Evolutionary conservation across 2,888 invertebrate species (phyloP).

Genomic region (Ischnura elegans): DNA sequence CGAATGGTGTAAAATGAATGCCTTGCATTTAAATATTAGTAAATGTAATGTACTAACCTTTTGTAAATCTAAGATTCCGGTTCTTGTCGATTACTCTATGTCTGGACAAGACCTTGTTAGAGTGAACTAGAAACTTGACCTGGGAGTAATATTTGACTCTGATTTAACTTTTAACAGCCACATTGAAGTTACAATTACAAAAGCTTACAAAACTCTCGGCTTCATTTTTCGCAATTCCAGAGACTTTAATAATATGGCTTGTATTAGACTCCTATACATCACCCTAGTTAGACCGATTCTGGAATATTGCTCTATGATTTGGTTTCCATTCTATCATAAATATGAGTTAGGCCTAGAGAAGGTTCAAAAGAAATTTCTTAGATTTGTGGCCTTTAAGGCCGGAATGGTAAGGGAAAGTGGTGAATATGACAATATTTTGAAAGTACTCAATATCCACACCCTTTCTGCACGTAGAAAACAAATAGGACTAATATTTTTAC

Average conservation of each 20-base stretch:
- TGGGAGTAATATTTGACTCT: background rate
- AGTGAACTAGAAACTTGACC: slow-evolving; percentile 2
- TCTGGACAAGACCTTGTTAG: slow-evolving; percentile 36
- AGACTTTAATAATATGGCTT: background rate
- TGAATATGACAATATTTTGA: too few relatives aligned
- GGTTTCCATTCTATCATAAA: background rate
- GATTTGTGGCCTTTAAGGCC: too few relatives aligned
- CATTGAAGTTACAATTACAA: too few relatives aligned
- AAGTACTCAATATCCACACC: too few relatives aligned
- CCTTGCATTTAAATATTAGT: background rate
- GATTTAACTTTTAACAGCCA: background rate
- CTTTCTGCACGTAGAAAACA: too few relatives aligned
- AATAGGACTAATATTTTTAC: too few relatives aligned
- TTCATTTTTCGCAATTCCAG: background rate
- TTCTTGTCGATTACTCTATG: background rate
- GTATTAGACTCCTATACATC: background rate
- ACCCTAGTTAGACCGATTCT: slow-evolving; percentile 34
- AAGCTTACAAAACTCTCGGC: background rate
- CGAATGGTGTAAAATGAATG: slow-evolving; percentile 26
- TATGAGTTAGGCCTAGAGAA: slow-evolving; percentile 1
- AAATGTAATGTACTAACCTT: slow-evolving; percentile 21
- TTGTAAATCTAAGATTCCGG: slow-evolving; percentile 18
- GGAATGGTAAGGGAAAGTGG: too few relatives aligned
- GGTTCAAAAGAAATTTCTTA: background rate
- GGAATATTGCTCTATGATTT: slow-evolving; percentile 26